Evolutionary conservation across 2,888 invertebrate species (phyloP).

Genomic region (Drosophila lutescens): DNA sequence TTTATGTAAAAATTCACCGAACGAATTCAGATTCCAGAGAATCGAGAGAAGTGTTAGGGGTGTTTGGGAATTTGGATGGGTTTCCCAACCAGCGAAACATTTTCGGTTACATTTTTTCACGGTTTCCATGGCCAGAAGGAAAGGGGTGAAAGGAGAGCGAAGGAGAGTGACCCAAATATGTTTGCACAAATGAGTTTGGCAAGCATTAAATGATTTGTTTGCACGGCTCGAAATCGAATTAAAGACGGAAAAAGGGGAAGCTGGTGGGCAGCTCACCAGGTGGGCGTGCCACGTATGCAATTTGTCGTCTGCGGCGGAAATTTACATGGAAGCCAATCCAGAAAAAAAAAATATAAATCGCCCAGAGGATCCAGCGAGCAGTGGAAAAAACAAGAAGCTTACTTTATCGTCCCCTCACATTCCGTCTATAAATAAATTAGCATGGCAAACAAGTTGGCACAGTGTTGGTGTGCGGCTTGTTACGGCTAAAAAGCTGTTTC

Average conservation of each 20-base stretch:
- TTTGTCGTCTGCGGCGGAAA: conserved; percentile 79
- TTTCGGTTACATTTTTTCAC: conserved; percentile 28
- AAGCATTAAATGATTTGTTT: conserved; percentile 75
- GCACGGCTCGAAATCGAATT: conserved; percentile 66
- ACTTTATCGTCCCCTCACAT: conserved; percentile 8
- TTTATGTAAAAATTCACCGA: too few relatives aligned
- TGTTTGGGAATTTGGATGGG: too few relatives aligned
- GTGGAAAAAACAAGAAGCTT: conserved; percentile 12
- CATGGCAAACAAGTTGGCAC: conserved; percentile 72
- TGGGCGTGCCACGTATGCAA: conserved; percentile 68
- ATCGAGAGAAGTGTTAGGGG: too few relatives aligned
- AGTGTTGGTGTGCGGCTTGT: conserved; percentile 59
- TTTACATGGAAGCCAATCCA: conserved; percentile 63
- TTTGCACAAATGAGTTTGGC: conserved; percentile 64
- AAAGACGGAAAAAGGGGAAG: conserved; percentile 30
- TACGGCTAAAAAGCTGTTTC: conserved; percentile 79
- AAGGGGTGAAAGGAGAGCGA: neutral
- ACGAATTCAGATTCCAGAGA: too few relatives aligned
- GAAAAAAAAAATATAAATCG: conserved; percentile 22
- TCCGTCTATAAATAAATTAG: conserved; percentile 81
- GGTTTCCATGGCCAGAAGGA: neutral
- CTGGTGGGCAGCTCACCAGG: conserved; percentile 6
- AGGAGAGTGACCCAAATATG: conserved; percentile 60
- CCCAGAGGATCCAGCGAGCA: neutral
- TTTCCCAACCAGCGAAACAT: neutral